Evolutionary conservation across 2,797 vertebrate genomes (phyloP), one percentile per base, ranked within the genome.

Genomic region (Sebastes kiyomatsui): DNA sequence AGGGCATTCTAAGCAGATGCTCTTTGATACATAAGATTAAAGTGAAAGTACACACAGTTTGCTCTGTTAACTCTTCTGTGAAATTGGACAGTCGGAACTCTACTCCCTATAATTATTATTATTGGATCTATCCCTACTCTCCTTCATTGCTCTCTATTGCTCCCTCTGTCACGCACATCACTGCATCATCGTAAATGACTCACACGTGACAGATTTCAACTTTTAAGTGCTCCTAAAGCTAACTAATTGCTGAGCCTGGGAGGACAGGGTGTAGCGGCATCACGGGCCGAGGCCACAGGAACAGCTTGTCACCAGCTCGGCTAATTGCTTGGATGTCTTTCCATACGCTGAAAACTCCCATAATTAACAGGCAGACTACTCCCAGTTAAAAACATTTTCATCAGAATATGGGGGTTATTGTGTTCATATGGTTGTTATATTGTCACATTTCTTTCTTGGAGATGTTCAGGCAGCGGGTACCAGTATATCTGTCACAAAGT

Each of bases 241-340:
- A 46, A 75, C 77, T 91, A 87, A 91, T 85, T 79, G 85, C 78
- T 71, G 60, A 79, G 62, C 71, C 59, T 59, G 81, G 81, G 88
- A 73, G 35, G 65, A 72, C 66, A 66, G 86, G 77, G 84, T 83
- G 82, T 82, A 83, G 78, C 76, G 8, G 60, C 67, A 61, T 60
- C 68, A 52, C n/a, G 52, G 42, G 72, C 46, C 12, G 22, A 77
- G 75, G 72, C 80, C 77, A 82, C 82, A 86, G 87, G 80, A 90
- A 87, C 68, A 71, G 82, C 79, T 81, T 86, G 90, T 91, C 91
- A 88, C 75, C 88, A 84, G 83, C 87, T 81, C 3, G 6, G 77
- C 84, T 93, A 92, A 94, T 92, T 86, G 85, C 90, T 80, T 55
- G 22, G 38, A 79, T 80, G 80, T 80, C 67, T 81, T 61, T 79